Evolutionary conservation across 2,888 invertebrate genomes (phyloP), one percentile per base, ranked within the genome.

Genomic region (Thymelicus sylvestris): DNA sequence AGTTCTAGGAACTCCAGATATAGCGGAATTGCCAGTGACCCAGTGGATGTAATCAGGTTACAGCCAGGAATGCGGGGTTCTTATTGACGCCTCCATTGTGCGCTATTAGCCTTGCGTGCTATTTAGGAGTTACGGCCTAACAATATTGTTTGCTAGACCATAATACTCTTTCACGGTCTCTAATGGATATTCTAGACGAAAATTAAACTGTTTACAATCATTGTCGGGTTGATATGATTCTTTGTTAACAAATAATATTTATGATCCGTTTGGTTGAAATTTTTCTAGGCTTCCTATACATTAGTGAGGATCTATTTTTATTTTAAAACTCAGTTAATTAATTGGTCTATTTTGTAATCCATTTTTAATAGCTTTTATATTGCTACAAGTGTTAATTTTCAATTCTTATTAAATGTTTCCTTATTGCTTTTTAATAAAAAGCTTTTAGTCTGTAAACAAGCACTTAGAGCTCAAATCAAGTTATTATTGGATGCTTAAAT

Each of bases 101-200:
- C 84, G 83, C 85, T 84, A 88, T 89, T 89, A 91, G 86, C 90
- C 91, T 91, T 89, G 92, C 85, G 81, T 78, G 88, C 88, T 87
- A 86, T 89, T 90, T 88, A 91, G 85, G 82, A 81, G 81, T 82
- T 81, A 80, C 78, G 80, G 80, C 80, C 77, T 77, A 78, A 74
- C 73, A 75, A 75, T 77, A 78, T 77, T 83, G 81, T 79, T 81
- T 84, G 81, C 81, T 83, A 79, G 80, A 79, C 31, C 31, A 47
- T 31, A 31, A 7, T 66, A n/a, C 13, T 65, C 39, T 57, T 66
- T 57, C 2, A 15, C 7, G 50, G 7, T 52, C 7, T 10, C 7
- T 52, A 52, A 52, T 52, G 15, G 15, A 19, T 15, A 52, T 15
- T 52, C n/a, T 52, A 52, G 15, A 19, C 7, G 15, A 19, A 44